These are phyloP conservation scores for Bergia sp. DNA, from an alignment of 92 coral and sea anemone genomes.

Conservation along the genomic window DNA sequence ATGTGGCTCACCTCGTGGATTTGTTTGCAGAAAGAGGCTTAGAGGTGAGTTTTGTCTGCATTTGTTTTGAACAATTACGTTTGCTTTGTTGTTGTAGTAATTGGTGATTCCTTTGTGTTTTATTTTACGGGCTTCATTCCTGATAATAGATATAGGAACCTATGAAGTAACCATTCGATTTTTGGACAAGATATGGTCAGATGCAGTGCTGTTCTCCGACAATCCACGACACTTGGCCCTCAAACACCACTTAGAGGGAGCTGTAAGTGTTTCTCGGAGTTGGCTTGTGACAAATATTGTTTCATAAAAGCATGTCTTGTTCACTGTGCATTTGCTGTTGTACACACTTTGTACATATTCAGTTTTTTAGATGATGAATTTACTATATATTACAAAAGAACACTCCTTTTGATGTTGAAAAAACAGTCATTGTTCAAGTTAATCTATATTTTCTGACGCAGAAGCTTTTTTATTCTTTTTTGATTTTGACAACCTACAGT, in stretches of 20 bases:
- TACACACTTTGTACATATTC: no score
- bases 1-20: slow-evolving; percentile 76
- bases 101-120: not conserved
- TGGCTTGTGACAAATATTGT: not conserved
- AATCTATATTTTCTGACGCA: no score
- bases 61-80: no score
- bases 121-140: not conserved
- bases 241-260: slow-evolving; percentile 82
- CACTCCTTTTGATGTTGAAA: no score
- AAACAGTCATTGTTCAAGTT: no score
- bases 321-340: no score
- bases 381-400: no score
- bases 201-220: slow-evolving; percentile 60
- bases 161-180: slow-evolving; percentile 72
- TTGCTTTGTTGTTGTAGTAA: no score
- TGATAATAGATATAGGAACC: slow-evolving; percentile 58
- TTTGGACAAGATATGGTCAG: slow-evolving; percentile 90
- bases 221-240: slow-evolving; percentile 81
- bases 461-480: no score
- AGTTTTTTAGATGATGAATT: no score
- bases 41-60: slow-evolving; percentile 61
- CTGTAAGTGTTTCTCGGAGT: slow-evolving; percentile 59
- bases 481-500: no score
- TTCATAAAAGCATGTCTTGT: no score
- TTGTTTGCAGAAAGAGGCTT: slow-evolving; percentile 85